Evolutionary conservation across 1,140 invertebrate genomes (phyloP).

Genomic region (Sinella curviseta): DNA sequence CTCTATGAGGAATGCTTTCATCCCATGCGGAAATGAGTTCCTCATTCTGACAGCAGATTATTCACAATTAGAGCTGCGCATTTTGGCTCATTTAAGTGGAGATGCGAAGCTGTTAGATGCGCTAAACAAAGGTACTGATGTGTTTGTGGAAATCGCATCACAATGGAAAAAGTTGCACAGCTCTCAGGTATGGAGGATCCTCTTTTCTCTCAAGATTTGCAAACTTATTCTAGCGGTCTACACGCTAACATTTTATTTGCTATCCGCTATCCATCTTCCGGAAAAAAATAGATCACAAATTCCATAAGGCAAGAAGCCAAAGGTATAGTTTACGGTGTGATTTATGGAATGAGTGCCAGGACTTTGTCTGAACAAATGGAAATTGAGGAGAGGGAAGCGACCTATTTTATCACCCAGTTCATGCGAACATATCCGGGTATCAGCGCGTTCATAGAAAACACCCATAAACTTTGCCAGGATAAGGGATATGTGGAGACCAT

Average conservation of each 20-base stretch:
- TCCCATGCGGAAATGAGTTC: slow-evolving; percentile 54
- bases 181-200: slow-evolving; percentile 58
- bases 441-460: slow-evolving; percentile 65
- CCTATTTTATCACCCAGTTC: slow-evolving; percentile 77
- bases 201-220: background rate
- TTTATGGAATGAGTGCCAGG: slow-evolving; percentile 94
- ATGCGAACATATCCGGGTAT: slow-evolving; percentile 74
- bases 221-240: slow-evolving; percentile 3
- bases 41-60: slow-evolving; percentile 68
- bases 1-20: slow-evolving; percentile 66
- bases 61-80: slow-evolving; percentile 90
- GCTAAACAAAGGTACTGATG: slow-evolving; percentile 73
- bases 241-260: background rate
- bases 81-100: slow-evolving; percentile 84
- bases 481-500: slow-evolving; percentile 83
- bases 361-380: slow-evolving; percentile 78
- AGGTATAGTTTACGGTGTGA: slow-evolving; percentile 93
- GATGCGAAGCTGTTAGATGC: slow-evolving; percentile 72
- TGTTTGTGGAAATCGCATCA: slow-evolving; percentile 84
- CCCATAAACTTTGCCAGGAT: slow-evolving; percentile 68
- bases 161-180: slow-evolving; percentile 72
- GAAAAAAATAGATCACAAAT: slow-evolving; percentile 69
- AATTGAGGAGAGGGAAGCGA: slow-evolving; percentile 78
- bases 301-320: slow-evolving; percentile 82
- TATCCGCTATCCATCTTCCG: slow-evolving; percentile 5